Percentiles rank a stretch among this genome's conserved stretches.
These are phyloP conservation scores for Oscheius sp. DNA, from an alignment of 2,888 invertebrate genomes.

Conservation along the genomic window DNA sequence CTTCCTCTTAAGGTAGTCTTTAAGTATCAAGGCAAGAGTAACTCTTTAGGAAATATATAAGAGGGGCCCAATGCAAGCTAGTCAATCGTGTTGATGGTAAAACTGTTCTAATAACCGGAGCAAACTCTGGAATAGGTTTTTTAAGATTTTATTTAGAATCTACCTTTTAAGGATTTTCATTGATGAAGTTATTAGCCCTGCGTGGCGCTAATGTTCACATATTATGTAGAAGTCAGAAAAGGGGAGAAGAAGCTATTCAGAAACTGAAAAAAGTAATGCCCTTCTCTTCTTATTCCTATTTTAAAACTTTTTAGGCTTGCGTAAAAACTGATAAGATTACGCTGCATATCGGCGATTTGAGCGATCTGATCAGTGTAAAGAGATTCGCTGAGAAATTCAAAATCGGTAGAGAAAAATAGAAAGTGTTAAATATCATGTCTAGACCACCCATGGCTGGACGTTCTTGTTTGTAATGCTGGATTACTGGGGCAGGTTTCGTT, in stretches of 20 bases:
- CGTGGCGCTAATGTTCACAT: constrained; percentile 27
- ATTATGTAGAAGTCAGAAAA: constrained; percentile 1
- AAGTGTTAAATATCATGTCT: not conserved
- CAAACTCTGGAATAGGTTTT: constrained; percentile 21
- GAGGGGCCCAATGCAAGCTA: constrained; percentile 5
- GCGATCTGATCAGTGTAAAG: not conserved
- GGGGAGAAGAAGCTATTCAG: constrained; percentile 10
- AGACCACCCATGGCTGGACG: constrained; percentile 2
- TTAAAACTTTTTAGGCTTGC: not conserved
- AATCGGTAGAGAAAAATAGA: not conserved
- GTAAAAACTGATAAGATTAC: not conserved
- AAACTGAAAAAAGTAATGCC: not conserved
- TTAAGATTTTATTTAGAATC: not conserved
- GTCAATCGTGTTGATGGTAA: constrained; percentile 5
- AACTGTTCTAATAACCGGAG: constrained; percentile 17
- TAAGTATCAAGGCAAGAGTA: no score
- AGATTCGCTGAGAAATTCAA: constrained; percentile 5
- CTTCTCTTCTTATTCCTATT: not conserved
- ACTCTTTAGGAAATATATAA: constrained; percentile 8
- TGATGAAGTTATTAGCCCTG: not conserved
- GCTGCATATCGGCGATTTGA: constrained; percentile 4
- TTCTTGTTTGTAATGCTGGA: constrained; percentile 28
- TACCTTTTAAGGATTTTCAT: not conserved
- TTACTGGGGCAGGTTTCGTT: constrained; percentile 5
- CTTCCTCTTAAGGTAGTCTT: no score